Conservation (phyloP, 2,113 vertebrate genomes). For the Ancistrus triradiatus region DNA sequence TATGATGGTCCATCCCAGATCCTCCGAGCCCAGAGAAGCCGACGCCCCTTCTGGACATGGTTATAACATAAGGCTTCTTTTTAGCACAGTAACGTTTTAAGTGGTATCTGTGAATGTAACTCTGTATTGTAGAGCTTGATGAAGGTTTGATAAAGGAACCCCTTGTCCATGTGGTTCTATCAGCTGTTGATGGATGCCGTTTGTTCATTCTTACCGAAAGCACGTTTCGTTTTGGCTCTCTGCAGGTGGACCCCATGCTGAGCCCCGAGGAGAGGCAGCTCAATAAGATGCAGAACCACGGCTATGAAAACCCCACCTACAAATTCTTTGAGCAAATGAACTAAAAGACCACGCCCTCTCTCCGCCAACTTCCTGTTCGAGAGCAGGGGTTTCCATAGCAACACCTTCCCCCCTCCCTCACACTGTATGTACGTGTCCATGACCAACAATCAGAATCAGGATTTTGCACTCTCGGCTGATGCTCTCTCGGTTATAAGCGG, state of each 20-base stretch:
- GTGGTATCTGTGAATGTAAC: too few species aligned
- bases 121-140: too few species aligned
- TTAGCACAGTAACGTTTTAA: too few species aligned
- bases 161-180: too few species aligned
- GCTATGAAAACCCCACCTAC: slow-evolving; percentile 81
- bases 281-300: slow-evolving; percentile 81
- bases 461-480: slow-evolving; percentile 32
- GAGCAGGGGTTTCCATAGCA: slow-evolving; percentile 35
- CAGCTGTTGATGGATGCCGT: too few species aligned
- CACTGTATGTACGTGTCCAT: slow-evolving; percentile 44
- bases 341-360: slow-evolving; percentile 56
- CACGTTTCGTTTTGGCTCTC: too few species aligned
- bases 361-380: slow-evolving; percentile 29
- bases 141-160: too few species aligned
- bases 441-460: slow-evolving; percentile 26
- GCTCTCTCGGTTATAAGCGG: slow-evolving; percentile 24
- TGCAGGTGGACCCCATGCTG: slow-evolving; percentile 80
- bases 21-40: too few species aligned
- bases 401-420: slow-evolving; percentile 22
- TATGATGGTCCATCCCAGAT: too few species aligned
- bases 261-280: slow-evolving; percentile 78
- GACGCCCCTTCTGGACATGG: too few species aligned
- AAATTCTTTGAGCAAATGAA: slow-evolving; percentile 84
- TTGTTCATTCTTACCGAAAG: too few species aligned
- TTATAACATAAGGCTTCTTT: too few species aligned